A percentile compares a stretch with the other conserved stretches of the same genome.
These are phyloP conservation scores for Apogon hyalosoma DNA, from an alignment of 2,797 vertebrate species.

Conservation along the genomic window DNA sequence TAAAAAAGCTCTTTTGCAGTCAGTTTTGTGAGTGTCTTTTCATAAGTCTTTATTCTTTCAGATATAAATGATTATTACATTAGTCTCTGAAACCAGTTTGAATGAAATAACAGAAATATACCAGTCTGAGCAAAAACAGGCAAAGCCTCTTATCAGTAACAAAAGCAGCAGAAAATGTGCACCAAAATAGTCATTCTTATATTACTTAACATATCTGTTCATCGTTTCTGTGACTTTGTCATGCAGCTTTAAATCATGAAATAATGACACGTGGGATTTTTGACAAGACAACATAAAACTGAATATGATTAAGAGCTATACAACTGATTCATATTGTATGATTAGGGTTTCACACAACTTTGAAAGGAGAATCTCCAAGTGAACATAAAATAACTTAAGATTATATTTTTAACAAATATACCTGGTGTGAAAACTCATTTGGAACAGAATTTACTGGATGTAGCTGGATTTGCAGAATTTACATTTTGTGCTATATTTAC, in stretches of 20 bases:
- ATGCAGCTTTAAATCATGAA: constrained; percentile 33
- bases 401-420: constrained; percentile 69
- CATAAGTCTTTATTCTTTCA: constrained; percentile 73
- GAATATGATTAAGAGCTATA: constrained; percentile 32
- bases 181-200: constrained; percentile 22
- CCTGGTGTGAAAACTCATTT: constrained; percentile 56
- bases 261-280: constrained; percentile 9
- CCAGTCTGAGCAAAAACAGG: constrained; percentile 49
- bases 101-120: constrained; percentile 61
- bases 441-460: constrained; percentile 37
- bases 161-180: constrained; percentile 69
- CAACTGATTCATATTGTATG: constrained; percentile 22
- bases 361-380: constrained; percentile 39
- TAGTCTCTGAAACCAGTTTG: constrained; percentile 58
- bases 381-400: constrained; percentile 78
- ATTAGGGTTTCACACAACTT: constrained; percentile 28
- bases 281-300: constrained; percentile 18
- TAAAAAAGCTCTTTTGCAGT: not conserved
- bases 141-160: constrained; percentile 58
- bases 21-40: constrained; percentile 5
- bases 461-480: constrained; percentile 67
- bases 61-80: constrained; percentile 66
- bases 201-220: constrained; percentile 5
- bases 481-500: constrained; percentile 73
- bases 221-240: constrained; percentile 19